Evolutionary conservation across 2,888 invertebrate species (phyloP), one percentile per base, ranked within the genome.

Genomic region (Spilarctia lutea): DNA sequence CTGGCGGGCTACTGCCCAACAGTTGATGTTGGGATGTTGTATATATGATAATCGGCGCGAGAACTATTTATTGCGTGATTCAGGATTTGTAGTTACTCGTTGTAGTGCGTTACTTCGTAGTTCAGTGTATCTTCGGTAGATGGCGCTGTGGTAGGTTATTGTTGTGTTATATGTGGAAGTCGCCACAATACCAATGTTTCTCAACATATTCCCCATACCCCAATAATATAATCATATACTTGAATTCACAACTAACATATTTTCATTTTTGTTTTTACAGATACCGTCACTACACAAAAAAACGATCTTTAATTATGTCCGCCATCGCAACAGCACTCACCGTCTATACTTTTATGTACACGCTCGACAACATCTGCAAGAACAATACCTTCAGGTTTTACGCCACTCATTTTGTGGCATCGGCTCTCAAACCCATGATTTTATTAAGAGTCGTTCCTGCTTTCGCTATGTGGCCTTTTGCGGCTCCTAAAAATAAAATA

Each of bases 231-330:
- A 6, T 7, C 20, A 8, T 24, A 52, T 24, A 52, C 1, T 52
- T 10, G 52, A 24, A 24, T 11, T n/a, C 13, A 10, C 3, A 13
- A 56, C 27, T 56, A 56, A 56, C 3, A 8, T 39, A 1, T 39
- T 39, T n/a, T 60, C 16, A 30, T 30, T 30, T 0, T 63, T 63
- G 30, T 63, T 71, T 60, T 91, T 92, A 0, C 94, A 95, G 95
- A 56, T 95, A 93, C 83, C 94, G 95, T 0, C 94, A 95, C 77
- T 86, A 94, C 83, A 91, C 94, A 0, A 88, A 88, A 70, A 84
- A 90, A 18, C 86, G 94, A 0, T 94, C 94, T 0, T 42, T 94
- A 0, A 52, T 92, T 1, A 81, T 94, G 75, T 89, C 73, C 10
- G 73, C 71, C 0, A 42, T 76, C 6, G 39, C 35, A 0, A 73